Base-by-base conservation (phyloP, 2,888 invertebrate species). In the Diaperis boleti region DNA sequence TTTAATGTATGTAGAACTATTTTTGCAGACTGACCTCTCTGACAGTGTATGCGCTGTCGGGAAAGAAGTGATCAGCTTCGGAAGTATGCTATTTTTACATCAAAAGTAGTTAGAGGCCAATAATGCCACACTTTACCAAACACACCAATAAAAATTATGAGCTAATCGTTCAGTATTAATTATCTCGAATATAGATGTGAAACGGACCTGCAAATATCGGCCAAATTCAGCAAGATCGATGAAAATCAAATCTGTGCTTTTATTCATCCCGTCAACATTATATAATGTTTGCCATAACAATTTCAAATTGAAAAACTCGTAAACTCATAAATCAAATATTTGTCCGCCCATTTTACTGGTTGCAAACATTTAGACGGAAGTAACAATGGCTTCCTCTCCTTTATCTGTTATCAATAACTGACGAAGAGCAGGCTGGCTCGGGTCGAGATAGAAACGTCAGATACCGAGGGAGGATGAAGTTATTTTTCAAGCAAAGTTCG, bases 361-460 rank as follows among this genome's bases (percentile, higher is more conserved):
- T 70, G 72, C 68, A 70, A 72, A 72, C 72, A 72, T 72, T 71
- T 66, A 69, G 67, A 67, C 68, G 71, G 70, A 72, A 70, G 71
- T 69, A 69, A 72, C 72, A 71, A 72, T 72, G 67, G 69, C 70
- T 70, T 71, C 66, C 69, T 66, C 70, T 68, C 69, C 67, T 71
- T 70, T 72, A 72, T 72, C 69, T 71, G 69, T 72, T 72, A 72
- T 71, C 72, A 72, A 72, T 72, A 72, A 72, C 72, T 72, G 72
- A 67, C 69, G 71, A 72, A 71, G 69, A 65, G 65, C 69, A 68
- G 65, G 47, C 49, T 55, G 60, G 59, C 45, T 47, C 64, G 60
- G 62, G 62, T 62, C 59, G 64, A 66, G 69, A 71, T 70, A 64
- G 63, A 65, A 44, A 64, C 59, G 66, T 69, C 68, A 67, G 71